These are phyloP conservation scores for Dasypolia templi DNA, from an alignment of 2,888 invertebrate genomes.

Conservation along the genomic window DNA sequence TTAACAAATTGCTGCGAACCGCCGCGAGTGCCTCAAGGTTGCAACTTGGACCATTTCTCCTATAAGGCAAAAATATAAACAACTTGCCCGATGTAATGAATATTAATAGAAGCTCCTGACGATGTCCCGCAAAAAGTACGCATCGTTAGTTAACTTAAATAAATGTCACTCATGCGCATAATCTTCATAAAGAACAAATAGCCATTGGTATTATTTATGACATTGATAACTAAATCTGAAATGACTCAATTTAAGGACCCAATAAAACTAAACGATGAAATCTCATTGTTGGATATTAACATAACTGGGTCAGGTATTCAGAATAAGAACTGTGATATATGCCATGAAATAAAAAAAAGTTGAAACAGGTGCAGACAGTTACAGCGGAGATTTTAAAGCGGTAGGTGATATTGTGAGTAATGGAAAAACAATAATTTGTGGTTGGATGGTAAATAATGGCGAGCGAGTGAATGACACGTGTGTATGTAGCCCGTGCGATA, in stretches of 20 bases:
- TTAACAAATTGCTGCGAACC: constrained; percentile 80
- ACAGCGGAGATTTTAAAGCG: constrained; percentile 44
- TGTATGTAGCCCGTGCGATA: constrained; percentile 78
- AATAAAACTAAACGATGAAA: constrained; percentile 62
- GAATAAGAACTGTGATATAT: constrained; percentile 47
- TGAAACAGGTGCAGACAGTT: constrained; percentile 47
- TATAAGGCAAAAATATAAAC: constrained; percentile 76
- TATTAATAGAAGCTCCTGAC: constrained; percentile 76
- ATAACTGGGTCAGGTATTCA: constrained; percentile 61
- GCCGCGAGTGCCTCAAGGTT: constrained; percentile 69
- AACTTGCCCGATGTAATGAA: constrained; percentile 75
- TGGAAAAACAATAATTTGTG: constrained; percentile 57
- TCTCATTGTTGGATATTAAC: constrained; percentile 57
- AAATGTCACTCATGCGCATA: constrained; percentile 45
- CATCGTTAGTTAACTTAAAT: constrained; percentile 55
- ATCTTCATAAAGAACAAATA: constrained; percentile 38
- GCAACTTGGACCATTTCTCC: constrained; percentile 73
- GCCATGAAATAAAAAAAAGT: constrained; percentile 39
- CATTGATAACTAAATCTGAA: constrained; percentile 53
- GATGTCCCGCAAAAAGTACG: constrained; percentile 71
- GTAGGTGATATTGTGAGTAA: constrained; percentile 41
- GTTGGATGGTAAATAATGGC: constrained; percentile 70
- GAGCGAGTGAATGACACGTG: constrained; percentile 72
- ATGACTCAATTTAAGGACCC: constrained; percentile 55
- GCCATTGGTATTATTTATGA: constrained; percentile 53